These are phyloP conservation scores for Anthopleura xanthogrammica DNA, from an alignment of 92 coral and sea anemone species.

Conservation along the genomic window DNA sequence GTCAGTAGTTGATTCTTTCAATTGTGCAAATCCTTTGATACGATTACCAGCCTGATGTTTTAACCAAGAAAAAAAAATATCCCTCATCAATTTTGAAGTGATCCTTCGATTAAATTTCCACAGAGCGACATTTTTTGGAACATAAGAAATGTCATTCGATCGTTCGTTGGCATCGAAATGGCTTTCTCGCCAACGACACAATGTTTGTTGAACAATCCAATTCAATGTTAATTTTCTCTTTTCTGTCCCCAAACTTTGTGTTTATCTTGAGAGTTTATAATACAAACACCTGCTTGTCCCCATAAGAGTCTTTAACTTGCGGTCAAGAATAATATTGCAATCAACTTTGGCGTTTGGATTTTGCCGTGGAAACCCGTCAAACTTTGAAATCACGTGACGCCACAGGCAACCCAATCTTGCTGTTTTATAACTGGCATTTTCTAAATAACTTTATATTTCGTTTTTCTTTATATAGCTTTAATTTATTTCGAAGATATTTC, in stretches of 20 bases:
- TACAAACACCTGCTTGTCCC: conserved; percentile 15
- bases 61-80: not conserved
- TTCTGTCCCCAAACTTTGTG: not conserved
- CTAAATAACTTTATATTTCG: not conserved
- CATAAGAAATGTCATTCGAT: conserved; percentile 2
- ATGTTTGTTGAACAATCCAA: not conserved
- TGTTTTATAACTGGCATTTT: not conserved
- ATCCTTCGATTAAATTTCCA: not conserved
- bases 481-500: not conserved
- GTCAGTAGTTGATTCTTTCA: not conserved
- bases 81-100: not conserved
- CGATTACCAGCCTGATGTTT: not conserved
- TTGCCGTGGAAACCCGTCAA: conserved; percentile 45
- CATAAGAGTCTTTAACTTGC: not conserved
- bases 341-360: conserved; percentile 31
- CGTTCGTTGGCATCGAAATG: conserved; percentile 8
- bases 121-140: not conserved
- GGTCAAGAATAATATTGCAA: conserved; percentile 15
- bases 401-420: conserved; percentile 31
- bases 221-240: not conserved
- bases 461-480: not conserved
- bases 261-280: conserved; percentile 14
- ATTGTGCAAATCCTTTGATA: conserved; percentile 3
- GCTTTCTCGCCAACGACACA: conserved; percentile 14
- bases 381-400: conserved; percentile 17